phyloP scores from a whole-genome alignment of 2,113 vertebrate species.

The Romanogobio albipinnatus region DNA sequence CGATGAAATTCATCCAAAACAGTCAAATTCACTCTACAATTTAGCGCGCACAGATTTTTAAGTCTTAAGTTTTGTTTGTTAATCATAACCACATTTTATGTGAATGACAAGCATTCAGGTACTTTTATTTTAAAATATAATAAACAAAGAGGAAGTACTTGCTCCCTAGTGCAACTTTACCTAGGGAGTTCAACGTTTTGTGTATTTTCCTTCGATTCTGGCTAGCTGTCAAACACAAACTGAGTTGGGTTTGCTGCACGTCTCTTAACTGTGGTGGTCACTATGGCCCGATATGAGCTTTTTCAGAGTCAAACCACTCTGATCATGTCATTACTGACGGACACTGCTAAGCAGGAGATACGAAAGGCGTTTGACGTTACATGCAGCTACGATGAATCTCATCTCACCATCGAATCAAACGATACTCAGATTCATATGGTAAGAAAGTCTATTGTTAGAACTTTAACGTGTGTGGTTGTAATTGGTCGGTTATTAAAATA shows the following conservation, averaged over 20 bases:
- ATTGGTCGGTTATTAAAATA: not conserved
- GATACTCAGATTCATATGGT: slow-evolving; percentile 3
- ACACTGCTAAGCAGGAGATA: slow-evolving; percentile 36
- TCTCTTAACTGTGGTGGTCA: not conserved
- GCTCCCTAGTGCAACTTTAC: not conserved
- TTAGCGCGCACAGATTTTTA: not conserved
- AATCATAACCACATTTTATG: not conserved
- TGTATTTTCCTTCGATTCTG: too few relatives aligned
- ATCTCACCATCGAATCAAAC: not conserved
- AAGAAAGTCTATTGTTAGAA: not conserved
- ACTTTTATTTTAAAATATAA: slow-evolving; percentile 11
- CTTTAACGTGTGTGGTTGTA: not conserved
- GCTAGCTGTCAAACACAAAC: not conserved
- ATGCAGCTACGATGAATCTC: not conserved
- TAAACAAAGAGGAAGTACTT: slow-evolving; percentile 15
- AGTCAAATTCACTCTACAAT: not conserved
- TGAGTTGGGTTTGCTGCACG: not conserved
- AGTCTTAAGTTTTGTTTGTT: not conserved
- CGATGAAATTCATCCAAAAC: not conserved
- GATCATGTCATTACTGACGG: slow-evolving; percentile 64
- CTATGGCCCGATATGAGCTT: slow-evolving; percentile 51
- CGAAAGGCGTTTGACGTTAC: not conserved
- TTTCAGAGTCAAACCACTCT: slow-evolving; percentile 59
- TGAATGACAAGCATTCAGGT: not conserved
- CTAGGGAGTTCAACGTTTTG: not conserved